A percentile compares a stretch with the other conserved stretches of the same genome.
Evolutionary conservation across 2,113 vertebrate species (phyloP).

Genomic region (Semnornis frantzii): DNA sequence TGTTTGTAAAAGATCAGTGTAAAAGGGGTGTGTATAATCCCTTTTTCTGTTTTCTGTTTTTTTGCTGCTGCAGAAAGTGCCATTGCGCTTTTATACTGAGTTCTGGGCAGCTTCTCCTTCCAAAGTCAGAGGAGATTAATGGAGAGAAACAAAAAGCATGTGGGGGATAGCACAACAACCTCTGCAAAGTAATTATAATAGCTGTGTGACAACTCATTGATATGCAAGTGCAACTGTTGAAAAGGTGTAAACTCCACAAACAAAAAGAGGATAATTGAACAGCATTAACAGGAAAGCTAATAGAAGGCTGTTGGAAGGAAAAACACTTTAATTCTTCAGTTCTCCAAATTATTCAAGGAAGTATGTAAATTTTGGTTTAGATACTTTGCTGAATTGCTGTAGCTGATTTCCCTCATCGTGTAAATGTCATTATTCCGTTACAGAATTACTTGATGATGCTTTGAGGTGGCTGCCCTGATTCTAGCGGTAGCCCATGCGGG

Average conservation of each 20-base stretch:
- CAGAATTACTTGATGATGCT: background rate
- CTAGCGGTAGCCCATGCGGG: background rate
- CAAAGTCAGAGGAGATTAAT: background rate
- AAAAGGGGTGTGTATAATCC: background rate
- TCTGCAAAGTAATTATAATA: background rate
- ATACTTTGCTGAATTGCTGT: background rate
- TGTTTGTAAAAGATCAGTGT: fast-evolving
- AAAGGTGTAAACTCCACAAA: background rate
- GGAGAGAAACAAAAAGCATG: background rate
- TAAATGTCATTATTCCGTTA: fast-evolving
- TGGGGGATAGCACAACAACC: background rate
- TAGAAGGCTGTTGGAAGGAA: background rate
- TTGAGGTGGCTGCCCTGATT: background rate
- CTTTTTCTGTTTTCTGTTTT: background rate
- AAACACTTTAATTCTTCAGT: background rate
- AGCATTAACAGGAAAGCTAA: background rate
- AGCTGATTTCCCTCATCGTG: background rate
- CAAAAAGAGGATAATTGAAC: background rate
- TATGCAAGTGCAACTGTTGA: background rate
- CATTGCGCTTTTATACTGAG: background rate
- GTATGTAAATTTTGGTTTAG: background rate
- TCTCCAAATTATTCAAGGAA: background rate
- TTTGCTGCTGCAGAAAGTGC: too few relatives aligned
- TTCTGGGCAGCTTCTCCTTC: background rate
- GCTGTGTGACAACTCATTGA: background rate